Percentiles rank a stretch among this genome's conserved stretches.
phyloP scores from a whole-genome alignment of 1,140 invertebrate species.

The Meloidogyne hapla region DNA sequence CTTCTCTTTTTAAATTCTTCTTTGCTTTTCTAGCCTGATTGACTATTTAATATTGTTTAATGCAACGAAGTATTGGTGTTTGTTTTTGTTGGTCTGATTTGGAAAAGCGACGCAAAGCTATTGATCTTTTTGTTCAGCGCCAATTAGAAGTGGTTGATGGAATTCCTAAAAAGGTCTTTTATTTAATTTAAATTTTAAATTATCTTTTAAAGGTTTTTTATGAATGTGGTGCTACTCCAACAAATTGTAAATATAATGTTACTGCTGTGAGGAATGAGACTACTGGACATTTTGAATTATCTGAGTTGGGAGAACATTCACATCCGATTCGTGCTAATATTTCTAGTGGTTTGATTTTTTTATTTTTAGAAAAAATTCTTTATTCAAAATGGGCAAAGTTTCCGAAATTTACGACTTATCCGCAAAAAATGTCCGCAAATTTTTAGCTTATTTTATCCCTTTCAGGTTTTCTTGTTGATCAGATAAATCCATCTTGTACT shows the following conservation, averaged over 20 bases:
- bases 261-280: background rate
- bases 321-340: background rate
- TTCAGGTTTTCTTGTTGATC: background rate
- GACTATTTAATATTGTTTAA: too few relatives aligned
- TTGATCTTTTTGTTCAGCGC: background rate
- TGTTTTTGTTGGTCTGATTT: too few relatives aligned
- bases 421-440: too few relatives aligned
- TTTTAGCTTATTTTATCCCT: background rate
- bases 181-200: background rate
- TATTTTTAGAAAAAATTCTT: too few relatives aligned
- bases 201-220: conserved; percentile 1
- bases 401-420: too few relatives aligned
- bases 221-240: conserved; percentile 1
- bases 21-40: too few relatives aligned
- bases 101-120: background rate
- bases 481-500: background rate
- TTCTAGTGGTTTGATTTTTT: background rate
- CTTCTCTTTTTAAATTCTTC: too few relatives aligned
- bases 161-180: conserved; percentile 1
- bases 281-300: background rate
- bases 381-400: too few relatives aligned
- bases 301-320: background rate
- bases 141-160: background rate
- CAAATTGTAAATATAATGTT: background rate
- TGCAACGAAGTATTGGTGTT: too few relatives aligned